phyloP scores from a whole-genome alignment of 2,113 vertebrate genomes.

The Myiozetetes cayanensis region DNA sequence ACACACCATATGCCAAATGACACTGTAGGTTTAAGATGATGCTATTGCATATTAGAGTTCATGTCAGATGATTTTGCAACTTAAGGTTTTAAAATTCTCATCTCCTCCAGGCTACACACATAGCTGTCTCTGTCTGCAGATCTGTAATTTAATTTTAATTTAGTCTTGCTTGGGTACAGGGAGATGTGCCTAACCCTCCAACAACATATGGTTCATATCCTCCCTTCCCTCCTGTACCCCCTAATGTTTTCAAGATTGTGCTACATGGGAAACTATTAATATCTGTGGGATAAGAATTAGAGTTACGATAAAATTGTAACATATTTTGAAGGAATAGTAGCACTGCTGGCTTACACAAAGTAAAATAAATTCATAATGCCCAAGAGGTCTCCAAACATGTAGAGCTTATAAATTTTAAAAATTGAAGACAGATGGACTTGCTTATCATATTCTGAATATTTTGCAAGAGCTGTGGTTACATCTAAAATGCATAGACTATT shows the following conservation, averaged over 20 bases:
- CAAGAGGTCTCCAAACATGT: constrained; percentile 14
- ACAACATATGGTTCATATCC: constrained; percentile 64
- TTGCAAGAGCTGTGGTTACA: background rate
- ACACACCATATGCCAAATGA: background rate
- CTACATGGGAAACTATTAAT: constrained; percentile 70
- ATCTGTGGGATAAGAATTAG: constrained; percentile 63
- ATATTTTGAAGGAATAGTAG: constrained; percentile 67
- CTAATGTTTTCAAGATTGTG: constrained; percentile 75
- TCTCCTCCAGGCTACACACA: background rate
- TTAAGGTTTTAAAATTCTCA: background rate
- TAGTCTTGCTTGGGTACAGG: background rate
- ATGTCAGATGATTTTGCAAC: background rate
- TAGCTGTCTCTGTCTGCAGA: background rate
- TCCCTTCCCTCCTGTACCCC: constrained; percentile 22
- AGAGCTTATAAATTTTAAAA: background rate
- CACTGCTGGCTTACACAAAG: constrained; percentile 39
- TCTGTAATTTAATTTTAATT: constrained; percentile 14
- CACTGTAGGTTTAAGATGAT: constrained; percentile 4
- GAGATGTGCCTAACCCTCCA: background rate
- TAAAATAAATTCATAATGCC: constrained; percentile 61
- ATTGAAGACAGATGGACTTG: background rate
- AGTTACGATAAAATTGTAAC: constrained; percentile 70
- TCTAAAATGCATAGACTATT: background rate
- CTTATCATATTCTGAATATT: constrained; percentile 5
- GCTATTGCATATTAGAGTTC: constrained; percentile 10